These are phyloP conservation scores for Ciconia boyciana DNA, from an alignment of 2,113 vertebrate genomes.

Conservation along the genomic window DNA sequence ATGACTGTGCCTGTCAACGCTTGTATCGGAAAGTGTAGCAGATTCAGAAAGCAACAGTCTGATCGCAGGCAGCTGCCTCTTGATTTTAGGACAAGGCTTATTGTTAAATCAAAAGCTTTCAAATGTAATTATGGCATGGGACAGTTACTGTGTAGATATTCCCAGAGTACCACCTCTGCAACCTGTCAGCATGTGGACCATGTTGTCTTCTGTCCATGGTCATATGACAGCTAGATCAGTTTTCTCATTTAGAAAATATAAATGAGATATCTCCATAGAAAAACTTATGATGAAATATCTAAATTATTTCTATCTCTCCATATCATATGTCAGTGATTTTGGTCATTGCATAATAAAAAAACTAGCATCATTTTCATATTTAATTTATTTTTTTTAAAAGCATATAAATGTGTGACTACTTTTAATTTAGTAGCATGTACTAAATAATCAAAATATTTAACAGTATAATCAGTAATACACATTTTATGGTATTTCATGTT, in stretches of 20 bases:
- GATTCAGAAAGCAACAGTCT: background rate
- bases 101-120: background rate
- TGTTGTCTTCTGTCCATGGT: background rate
- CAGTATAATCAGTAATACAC: background rate
- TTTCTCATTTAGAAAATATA: background rate
- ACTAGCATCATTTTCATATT: background rate
- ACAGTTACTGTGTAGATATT: background rate
- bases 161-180: background rate
- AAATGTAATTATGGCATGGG: background rate
- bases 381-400: too few relatives aligned
- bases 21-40: background rate
- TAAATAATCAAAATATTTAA: background rate
- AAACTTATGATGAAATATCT: background rate
- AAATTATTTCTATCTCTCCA: background rate
- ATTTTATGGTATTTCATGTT: background rate
- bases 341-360: background rate
- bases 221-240: background rate
- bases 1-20: background rate
- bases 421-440: background rate
- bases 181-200: background rate
- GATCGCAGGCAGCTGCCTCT: background rate
- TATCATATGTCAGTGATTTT: background rate
- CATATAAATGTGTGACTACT: background rate
- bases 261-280: background rate
- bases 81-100: background rate